Base-by-base conservation (phyloP, 2,113 vertebrate species). In the Andinoacara biseriatus region DNA sequence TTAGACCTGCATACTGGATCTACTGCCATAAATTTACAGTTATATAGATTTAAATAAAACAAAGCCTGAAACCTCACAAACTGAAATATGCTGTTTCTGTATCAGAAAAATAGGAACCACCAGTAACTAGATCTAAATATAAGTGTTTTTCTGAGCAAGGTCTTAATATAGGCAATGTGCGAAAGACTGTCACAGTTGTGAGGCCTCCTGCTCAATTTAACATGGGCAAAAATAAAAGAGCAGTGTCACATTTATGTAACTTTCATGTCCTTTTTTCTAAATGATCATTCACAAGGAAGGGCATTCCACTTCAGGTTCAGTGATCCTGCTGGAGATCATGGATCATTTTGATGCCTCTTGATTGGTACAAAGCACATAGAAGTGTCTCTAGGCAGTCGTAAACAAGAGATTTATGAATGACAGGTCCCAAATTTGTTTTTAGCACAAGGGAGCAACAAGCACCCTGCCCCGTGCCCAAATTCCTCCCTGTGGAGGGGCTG, bases 391-490 rank as follows among this genome's bases (percentile, higher is more conserved):
- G 79, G 89, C 80, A 3, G 83, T 90, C 91, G 90, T 94, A 92
- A 94, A 92, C 90, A 93, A 67, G 87, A 94, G 94, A 95, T 95
- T 94, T 93, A 95, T 94, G 93, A 94, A 95, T 93, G 92, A 93
- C 90, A 94, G 89, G 77, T 92, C 89, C 83, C 79, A 82, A 89
- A 89, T 93, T 93, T 94, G 90, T 93, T 94, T 95, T 94, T 95
- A 94, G 94, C 93, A 91, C 83, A 82, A 87, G 91, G 87, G 83
- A 89, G 86, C 88, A 86, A 93, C 85, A 92, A 87, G 92, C 80
- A 88, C 88, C 89, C 87, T 82, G 89, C 83, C 86, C 87, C 62
- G 78, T 92, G 94, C 89, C 93, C 91, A 93, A 90, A 94, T 92
- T 89, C 84, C 90, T 93, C 94, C 87, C 90, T 78, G 84, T 49